phyloP scores from a whole-genome alignment of 2,113 vertebrate genomes.

The Natator depressus region DNA sequence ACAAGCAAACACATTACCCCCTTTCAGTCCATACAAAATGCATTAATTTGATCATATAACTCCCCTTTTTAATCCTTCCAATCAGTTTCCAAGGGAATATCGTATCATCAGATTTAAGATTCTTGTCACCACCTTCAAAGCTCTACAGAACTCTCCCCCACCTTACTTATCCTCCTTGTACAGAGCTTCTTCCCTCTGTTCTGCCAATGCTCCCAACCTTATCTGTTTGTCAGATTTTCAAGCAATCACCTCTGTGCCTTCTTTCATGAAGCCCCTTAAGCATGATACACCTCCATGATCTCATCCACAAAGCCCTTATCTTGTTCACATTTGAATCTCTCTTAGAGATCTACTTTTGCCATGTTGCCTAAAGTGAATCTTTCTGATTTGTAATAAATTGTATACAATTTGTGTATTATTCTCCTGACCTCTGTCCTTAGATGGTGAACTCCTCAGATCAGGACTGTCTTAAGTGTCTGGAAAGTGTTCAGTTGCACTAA shows the following conservation, averaged over 20 bases:
- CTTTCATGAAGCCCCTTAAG: neutral
- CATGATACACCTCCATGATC: neutral
- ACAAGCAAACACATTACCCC: neutral
- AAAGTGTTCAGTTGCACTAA: neutral
- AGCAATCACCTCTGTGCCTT: neutral
- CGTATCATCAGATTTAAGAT: neutral
- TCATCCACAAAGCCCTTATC: accelerated
- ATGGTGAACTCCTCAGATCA: neutral
- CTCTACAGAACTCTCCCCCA: neutral
- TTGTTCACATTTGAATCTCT: neutral
- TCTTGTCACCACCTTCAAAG: neutral
- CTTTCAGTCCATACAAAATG: neutral
- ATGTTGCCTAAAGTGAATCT: neutral
- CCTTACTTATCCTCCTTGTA: neutral
- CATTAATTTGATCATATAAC: neutral
- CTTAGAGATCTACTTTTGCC: neutral
- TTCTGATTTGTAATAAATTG: neutral
- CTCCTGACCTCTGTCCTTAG: neutral
- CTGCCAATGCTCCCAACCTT: neutral
- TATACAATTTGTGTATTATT: neutral
- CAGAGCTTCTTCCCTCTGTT: neutral
- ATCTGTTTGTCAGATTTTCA: neutral
- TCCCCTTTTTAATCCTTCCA: neutral
- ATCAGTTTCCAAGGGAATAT: neutral
- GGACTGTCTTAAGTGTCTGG: neutral